phyloP scores from a whole-genome alignment of 2,113 vertebrate species.

The Canis aureus region DNA sequence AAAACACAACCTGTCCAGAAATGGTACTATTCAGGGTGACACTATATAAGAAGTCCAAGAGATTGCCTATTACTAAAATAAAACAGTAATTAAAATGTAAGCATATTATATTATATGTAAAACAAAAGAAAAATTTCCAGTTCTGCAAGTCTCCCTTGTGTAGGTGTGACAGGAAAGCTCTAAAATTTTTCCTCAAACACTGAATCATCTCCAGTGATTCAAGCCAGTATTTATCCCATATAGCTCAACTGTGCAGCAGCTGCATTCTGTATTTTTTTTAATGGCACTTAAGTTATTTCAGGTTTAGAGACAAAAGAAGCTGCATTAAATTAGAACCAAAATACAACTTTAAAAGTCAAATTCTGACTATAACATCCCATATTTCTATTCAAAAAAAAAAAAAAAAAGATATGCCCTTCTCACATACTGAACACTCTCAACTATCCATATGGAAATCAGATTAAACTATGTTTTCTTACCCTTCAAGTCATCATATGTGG shows the following conservation, averaged over 20 bases:
- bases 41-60: constrained; percentile 41
- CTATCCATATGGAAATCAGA: not conserved
- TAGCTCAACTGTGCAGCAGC: not conserved
- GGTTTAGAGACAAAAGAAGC: constrained; percentile 57
- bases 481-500: not conserved
- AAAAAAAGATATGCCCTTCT: not conserved
- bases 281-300: constrained; percentile 32
- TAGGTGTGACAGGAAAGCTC: constrained; percentile 55
- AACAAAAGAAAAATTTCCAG: constrained; percentile 47
- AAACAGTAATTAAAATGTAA: constrained; percentile 64
- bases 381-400: not conserved
- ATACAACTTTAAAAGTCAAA: constrained; percentile 44
- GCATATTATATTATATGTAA: constrained; percentile 1
- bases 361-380: not conserved
- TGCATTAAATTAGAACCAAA: not conserved
- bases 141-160: constrained; percentile 43
- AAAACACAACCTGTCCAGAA: constrained; percentile 28
- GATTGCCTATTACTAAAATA: not conserved
- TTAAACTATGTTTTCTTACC: constrained; percentile 30
- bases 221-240: constrained; percentile 42
- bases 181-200: constrained; percentile 32
- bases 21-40: constrained; percentile 26
- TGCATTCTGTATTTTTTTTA: not conserved
- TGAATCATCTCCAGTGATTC: constrained; percentile 52
- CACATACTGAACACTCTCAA: not conserved